These are phyloP conservation scores for Dryomyza anilis DNA, from an alignment of 2,888 invertebrate genomes.

Conservation along the genomic window DNA sequence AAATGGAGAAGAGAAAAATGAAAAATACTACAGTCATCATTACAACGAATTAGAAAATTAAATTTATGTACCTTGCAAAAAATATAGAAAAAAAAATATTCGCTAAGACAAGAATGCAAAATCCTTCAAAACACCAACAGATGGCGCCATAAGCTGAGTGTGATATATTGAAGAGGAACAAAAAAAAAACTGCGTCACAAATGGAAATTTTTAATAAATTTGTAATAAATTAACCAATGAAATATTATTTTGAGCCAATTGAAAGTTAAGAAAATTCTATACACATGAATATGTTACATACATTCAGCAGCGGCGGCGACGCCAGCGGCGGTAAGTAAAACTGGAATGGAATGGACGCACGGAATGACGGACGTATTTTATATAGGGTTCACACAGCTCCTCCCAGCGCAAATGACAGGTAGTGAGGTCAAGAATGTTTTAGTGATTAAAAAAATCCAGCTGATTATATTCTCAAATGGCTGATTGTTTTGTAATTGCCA, in stretches of 20 bases:
- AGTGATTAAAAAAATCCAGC: no score
- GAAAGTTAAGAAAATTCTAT: slow-evolving; percentile 11
- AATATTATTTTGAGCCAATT: no score
- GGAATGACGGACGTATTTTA: no score
- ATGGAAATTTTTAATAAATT: background rate
- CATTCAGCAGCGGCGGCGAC: slow-evolving; percentile 49
- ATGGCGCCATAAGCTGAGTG: background rate
- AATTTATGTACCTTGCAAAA: background rate
- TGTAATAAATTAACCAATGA: no score
- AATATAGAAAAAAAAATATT: background rate
- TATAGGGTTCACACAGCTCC: no score
- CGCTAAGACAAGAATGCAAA: background rate
- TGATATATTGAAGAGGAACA: background rate
- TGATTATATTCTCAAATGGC: no score
- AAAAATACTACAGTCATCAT: background rate
- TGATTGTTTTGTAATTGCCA: no score
- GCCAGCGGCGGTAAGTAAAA: slow-evolving; percentile 45
- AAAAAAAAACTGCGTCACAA: background rate
- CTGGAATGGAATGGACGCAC: no score
- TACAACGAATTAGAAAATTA: slow-evolving; percentile 21
- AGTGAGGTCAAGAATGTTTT: no score
- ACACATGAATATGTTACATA: slow-evolving; percentile 56
- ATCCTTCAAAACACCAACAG: background rate
- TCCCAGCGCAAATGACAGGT: no score
- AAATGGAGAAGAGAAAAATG: background rate